Base-by-base conservation (phyloP, 2,113 vertebrate species). In the Pedionomus torquatus region DNA sequence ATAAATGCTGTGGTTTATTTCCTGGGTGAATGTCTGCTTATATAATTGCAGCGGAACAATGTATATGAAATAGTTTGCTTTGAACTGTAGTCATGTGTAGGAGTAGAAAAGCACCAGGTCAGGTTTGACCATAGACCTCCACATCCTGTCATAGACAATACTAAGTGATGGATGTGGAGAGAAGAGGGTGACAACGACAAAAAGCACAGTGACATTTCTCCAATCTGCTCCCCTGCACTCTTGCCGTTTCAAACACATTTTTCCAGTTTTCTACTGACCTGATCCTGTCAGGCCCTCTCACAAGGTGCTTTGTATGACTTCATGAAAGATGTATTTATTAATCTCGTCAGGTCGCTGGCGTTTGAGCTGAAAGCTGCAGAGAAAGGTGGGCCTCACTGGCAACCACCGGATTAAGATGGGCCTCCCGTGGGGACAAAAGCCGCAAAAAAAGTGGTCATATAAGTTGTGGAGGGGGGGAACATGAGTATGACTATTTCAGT, bases 351-450 rank as follows among this genome's bases (percentile, higher is more conserved):
- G 65, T 83, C 83, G 39, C 65, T 91, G 68, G 28, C 35, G 63
- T 66, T 90, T 85, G 81, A 92, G 26, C 64, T 75, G 82, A 81
- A 95, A 93, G 57, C n/a, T 86, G 41, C 76, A 86, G 66, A 77
- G 70, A 58, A 87, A 80, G 31, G 14, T 77, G 54, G 18, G 9
- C 14, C 43, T 85, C 57, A 15, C 3, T 11, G 52, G 52, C 55
- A 95, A 11, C 33, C n/a, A 33, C 24, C 68, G 20, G 41, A 51
- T 44, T 87, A 72, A 87, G n/a, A 57, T 28, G 31, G 23, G 49
- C 37, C 89, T 86, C 57, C 76, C 64, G 6, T 52, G 9, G 57
- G 60, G 37, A 79, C 60, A 83, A 81, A 76, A 69, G 72, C 64
- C 55, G 65, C 51, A 31, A 30, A 90, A 90, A 21, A 74, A 74